Evolutionary conservation across 2,113 vertebrate genomes (phyloP).

Genomic region (Lontra canadensis): DNA sequence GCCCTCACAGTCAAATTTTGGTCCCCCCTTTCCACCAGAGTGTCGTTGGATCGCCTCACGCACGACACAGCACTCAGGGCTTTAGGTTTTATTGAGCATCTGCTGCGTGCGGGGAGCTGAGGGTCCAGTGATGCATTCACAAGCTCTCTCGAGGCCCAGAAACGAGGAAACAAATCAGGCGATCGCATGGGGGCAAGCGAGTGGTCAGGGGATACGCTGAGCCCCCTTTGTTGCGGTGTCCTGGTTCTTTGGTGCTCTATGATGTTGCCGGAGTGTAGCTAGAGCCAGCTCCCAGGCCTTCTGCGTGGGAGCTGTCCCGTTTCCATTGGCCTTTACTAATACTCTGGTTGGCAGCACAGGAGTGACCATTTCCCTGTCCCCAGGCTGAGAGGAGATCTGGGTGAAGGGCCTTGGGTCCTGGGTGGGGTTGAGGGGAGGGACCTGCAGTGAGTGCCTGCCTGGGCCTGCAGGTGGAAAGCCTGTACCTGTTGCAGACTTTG

Average conservation of each 20-base stretch:
- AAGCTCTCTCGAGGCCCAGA: neutral
- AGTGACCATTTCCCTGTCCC: neutral
- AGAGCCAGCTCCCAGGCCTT: neutral
- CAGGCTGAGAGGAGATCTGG: constrained; percentile 36
- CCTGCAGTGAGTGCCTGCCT: neutral
- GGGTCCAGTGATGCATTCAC: rapidly evolving
- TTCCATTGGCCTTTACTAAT: constrained; percentile 19
- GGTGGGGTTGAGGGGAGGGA: neutral
- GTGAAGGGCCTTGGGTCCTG: constrained; percentile 53
- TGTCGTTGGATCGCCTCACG: neutral
- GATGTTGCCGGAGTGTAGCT: neutral
- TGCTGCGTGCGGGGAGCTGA: neutral
- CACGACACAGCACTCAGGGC: neutral
- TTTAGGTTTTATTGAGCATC: neutral
- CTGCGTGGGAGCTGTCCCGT: rapidly evolving
- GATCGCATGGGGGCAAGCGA: neutral
- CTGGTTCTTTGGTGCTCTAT: neutral
- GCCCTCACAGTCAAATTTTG: neutral
- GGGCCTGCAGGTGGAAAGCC: neutral
- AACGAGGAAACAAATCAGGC: neutral
- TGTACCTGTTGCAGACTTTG: neutral
- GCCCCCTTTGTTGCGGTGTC: neutral
- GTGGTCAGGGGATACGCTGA: neutral
- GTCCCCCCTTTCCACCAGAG: neutral
- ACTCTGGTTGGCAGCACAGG: constrained; percentile 36